A percentile compares a stretch with the other conserved stretches of the same genome.
Evolutionary conservation across 2,888 invertebrate genomes (phyloP).

Genomic region (Amblyteles armatorius): DNA sequence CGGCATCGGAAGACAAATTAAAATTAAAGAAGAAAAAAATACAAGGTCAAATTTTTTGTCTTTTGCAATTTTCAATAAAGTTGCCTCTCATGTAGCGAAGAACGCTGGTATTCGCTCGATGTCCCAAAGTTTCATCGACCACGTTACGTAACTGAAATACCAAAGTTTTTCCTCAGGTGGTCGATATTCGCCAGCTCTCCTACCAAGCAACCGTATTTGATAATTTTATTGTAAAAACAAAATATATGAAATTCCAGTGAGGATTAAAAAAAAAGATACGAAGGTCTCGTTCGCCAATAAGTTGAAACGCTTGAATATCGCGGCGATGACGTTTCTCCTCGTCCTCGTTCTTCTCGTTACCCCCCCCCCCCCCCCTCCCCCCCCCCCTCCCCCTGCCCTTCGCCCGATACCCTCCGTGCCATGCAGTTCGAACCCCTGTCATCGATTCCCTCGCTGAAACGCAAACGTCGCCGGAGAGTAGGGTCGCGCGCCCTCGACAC

Average conservation of each 20-base stretch:
- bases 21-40: background rate
- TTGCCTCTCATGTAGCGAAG: too few species aligned
- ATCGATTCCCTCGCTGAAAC: slow-evolving; percentile 49
- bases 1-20: background rate
- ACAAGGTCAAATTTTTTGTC: too few species aligned
- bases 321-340: slow-evolving; percentile 19
- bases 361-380: background rate
- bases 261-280: slow-evolving; percentile 5
- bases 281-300: slow-evolving; percentile 2
- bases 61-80: too few species aligned
- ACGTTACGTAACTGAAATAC: too few species aligned
- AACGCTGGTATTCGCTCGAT: too few species aligned
- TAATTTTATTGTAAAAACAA: background rate
- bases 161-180: too few species aligned
- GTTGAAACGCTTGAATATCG: slow-evolving; percentile 18
- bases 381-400: background rate
- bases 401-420: background rate
- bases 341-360: slow-evolving; percentile 7
- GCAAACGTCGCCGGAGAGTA: slow-evolving; percentile 34
- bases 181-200: too few species aligned
- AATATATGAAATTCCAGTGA: background rate
- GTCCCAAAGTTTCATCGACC: too few species aligned
- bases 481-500: slow-evolving; percentile 18
- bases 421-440: slow-evolving; percentile 35
- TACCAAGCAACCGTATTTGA: background rate